A percentile compares a stretch with the other conserved stretches of the same genome.
phyloP scores from a whole-genome alignment of 1,140 invertebrate species.

The Drosophila obscura region DNA sequence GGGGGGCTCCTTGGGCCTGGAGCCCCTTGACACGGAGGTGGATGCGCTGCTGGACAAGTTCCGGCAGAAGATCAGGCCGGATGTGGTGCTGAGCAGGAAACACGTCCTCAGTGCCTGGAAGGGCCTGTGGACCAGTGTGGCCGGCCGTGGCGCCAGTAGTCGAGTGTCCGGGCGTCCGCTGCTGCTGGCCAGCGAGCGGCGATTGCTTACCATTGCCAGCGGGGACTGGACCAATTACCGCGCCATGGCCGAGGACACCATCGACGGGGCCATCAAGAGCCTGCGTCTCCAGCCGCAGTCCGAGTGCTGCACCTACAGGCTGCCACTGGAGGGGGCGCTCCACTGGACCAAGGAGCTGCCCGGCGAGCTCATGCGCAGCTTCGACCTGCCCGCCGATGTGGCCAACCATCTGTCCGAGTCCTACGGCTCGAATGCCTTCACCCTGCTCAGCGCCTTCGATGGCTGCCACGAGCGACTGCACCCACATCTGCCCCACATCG shows the following conservation, averaged over 20 bases:
- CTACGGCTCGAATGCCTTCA: slow-evolving; percentile 25
- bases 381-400: slow-evolving; percentile 16
- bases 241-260: slow-evolving; percentile 24
- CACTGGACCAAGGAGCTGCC: slow-evolving; percentile 4
- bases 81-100: slow-evolving; percentile 1
- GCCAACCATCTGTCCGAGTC: slow-evolving; percentile 9
- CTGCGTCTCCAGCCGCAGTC: neutral
- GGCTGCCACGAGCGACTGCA: neutral
- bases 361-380: slow-evolving; percentile 3
- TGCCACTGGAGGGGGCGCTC: slow-evolving; percentile 7
- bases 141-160: neutral
- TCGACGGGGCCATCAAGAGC: slow-evolving; percentile 12
- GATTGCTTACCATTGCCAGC: slow-evolving; percentile 12
- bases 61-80: neutral
- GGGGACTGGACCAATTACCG: slow-evolving; percentile 22
- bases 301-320: neutral
- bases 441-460: slow-evolving; percentile 10
- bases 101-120: slow-evolving; percentile 31
- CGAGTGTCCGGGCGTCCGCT: neutral
- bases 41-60: slow-evolving; percentile 15
- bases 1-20: slow-evolving; percentile 9
- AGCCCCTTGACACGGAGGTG: slow-evolving; percentile 11
- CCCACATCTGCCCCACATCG: slow-evolving; percentile 15
- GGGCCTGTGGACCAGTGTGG: slow-evolving; percentile 7
- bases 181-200: slow-evolving; percentile 11